phyloP scores from a whole-genome alignment of 2,888 invertebrate genomes.

The Sinodicranocentrus sp. region DNA sequence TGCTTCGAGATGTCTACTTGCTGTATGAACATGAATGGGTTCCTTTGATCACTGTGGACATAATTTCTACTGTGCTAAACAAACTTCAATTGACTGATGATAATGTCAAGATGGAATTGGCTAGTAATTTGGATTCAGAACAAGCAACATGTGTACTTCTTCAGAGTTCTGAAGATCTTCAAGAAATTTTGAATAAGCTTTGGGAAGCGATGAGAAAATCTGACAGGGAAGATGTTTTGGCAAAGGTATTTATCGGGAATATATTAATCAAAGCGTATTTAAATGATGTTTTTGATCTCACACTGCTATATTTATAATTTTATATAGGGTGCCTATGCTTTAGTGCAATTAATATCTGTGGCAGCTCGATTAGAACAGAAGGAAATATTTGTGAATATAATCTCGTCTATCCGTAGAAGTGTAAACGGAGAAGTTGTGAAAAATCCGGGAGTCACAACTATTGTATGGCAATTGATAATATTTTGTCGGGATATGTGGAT shows the following conservation, averaged over 20 bases:
- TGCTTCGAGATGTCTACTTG: slow-evolving; percentile 52
- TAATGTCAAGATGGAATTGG: slow-evolving; percentile 17
- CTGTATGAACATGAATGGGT: slow-evolving; percentile 72
- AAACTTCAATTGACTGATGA: slow-evolving; percentile 57
- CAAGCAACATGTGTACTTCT: slow-evolving; percentile 29
- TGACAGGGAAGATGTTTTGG: slow-evolving; percentile 58
- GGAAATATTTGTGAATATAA: slow-evolving; percentile 39
- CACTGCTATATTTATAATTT: no score
- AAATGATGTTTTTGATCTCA: neutral
- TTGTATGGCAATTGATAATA: slow-evolving; percentile 51
- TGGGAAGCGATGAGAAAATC: slow-evolving; percentile 57
- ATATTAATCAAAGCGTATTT: no score
- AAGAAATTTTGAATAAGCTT: slow-evolving; percentile 36
- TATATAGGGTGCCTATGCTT: slow-evolving; percentile 55
- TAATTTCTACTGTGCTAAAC: slow-evolving; percentile 50
- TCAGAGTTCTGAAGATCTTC: slow-evolving; percentile 30
- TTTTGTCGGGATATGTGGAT: no score
- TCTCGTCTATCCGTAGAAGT: slow-evolving; percentile 43
- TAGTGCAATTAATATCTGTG: slow-evolving; percentile 53
- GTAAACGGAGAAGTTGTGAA: slow-evolving; percentile 70
- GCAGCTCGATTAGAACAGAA: slow-evolving; percentile 51
- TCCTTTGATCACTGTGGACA: slow-evolving; percentile 60
- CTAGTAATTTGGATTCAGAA: slow-evolving; percentile 12
- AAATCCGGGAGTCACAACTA: slow-evolving; percentile 50
- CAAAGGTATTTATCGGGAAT: slow-evolving; percentile 48